Evolutionary conservation across 2,888 invertebrate genomes (phyloP).

Genomic region (Dolichopus griseipennis): DNA sequence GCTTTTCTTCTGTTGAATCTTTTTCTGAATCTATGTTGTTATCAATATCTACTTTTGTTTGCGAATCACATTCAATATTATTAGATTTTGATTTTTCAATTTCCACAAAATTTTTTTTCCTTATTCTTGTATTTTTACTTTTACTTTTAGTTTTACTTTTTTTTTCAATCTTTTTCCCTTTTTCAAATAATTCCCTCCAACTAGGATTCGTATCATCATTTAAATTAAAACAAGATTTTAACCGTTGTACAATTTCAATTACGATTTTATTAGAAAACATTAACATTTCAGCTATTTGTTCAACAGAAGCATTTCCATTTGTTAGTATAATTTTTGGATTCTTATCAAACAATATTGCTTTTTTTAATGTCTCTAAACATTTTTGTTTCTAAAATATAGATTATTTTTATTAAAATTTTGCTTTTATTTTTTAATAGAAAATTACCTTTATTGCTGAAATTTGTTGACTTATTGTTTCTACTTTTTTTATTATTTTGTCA

Average conservation of each 20-base stretch:
- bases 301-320: slow-evolving; percentile 32
- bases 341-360: slow-evolving; percentile 29
- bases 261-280: slow-evolving; percentile 34
- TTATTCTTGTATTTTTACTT: background rate
- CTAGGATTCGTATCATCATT: slow-evolving; percentile 20
- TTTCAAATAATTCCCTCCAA: slow-evolving; percentile 32
- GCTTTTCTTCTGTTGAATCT: slow-evolving; percentile 7
- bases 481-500: slow-evolving; percentile 28
- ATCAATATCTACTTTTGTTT: background rate
- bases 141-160: background rate
- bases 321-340: slow-evolving; percentile 31
- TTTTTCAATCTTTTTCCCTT: slow-evolving; percentile 4
- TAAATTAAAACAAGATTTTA: slow-evolving; percentile 28
- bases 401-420: background rate
- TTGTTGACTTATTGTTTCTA: slow-evolving; percentile 28
- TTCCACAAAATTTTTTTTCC: background rate
- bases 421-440: background rate
- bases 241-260: slow-evolving; percentile 24
- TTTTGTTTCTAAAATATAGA: slow-evolving; percentile 29
- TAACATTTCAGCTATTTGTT: slow-evolving; percentile 34
- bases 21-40: background rate
- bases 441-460: slow-evolving; percentile 31
- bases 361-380: slow-evolving; percentile 29
- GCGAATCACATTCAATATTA: background rate
- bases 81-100: background rate